Evolutionary conservation across 2,888 invertebrate genomes (phyloP).

Genomic region (Callosobruchus maculatus): DNA sequence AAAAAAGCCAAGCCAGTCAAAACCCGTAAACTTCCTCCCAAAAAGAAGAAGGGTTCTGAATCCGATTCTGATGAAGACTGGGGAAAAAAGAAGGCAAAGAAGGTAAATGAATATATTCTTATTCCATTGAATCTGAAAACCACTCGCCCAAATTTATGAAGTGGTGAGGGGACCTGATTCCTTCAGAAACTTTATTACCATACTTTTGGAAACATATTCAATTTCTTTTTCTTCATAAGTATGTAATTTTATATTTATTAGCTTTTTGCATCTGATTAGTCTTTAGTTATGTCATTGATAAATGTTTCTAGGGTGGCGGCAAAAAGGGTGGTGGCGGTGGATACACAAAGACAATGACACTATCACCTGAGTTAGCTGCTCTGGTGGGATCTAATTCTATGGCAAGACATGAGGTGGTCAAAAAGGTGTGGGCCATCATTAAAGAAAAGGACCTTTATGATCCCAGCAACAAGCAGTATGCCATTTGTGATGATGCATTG

Average conservation of each 20-base stretch:
- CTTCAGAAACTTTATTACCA: too few relatives aligned
- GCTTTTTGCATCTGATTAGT: too few relatives aligned
- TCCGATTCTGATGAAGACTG: slow-evolving; percentile 68
- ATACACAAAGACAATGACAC: slow-evolving; percentile 78
- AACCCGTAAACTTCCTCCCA: slow-evolving; percentile 53
- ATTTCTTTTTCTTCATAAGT: too few relatives aligned
- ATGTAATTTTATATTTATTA: too few relatives aligned
- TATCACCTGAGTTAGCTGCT: slow-evolving; percentile 81
- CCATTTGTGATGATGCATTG: slow-evolving; percentile 89
- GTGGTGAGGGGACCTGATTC: too few relatives aligned
- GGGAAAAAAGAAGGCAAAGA: slow-evolving; percentile 57
- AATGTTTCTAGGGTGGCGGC: slow-evolving; percentile 27
- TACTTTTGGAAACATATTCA: too few relatives aligned
- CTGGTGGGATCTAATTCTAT: slow-evolving; percentile 80
- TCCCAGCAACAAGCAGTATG: slow-evolving; percentile 92
- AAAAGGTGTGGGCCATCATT: slow-evolving; percentile 85
- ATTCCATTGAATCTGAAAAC: too few relatives aligned
- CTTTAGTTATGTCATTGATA: not conserved
- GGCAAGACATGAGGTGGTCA: slow-evolving; percentile 87
- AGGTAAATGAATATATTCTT: slow-evolving; percentile 28
- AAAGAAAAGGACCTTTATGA: slow-evolving; percentile 87
- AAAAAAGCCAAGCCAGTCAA: slow-evolving; percentile 56
- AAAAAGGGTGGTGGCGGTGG: slow-evolving; percentile 64
- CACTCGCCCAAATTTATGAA: too few relatives aligned
- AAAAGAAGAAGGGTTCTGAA: slow-evolving; percentile 66